Conservation (phyloP, 2,888 invertebrate genomes). For the Drosophila algonquin region DNA sequence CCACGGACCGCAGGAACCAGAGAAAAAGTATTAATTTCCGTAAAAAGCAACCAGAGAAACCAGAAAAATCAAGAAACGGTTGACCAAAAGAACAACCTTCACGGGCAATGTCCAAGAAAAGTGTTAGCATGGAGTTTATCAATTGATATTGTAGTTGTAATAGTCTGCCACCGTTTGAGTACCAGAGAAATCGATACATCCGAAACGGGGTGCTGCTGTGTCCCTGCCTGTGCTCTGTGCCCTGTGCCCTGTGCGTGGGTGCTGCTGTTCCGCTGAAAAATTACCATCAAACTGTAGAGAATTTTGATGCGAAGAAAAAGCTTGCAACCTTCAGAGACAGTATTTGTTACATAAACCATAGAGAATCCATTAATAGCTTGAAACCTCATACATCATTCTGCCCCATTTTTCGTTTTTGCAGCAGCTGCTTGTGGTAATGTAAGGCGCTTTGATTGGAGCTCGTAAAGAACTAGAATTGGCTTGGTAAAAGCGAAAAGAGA, state of each 20-base stretch:
- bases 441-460: conserved; percentile 53
- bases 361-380: conserved; percentile 29
- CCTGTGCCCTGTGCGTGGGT: not conserved
- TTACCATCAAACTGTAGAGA: not conserved
- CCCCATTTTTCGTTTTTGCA: conserved; percentile 39
- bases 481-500: conserved; percentile 8
- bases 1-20: conserved; percentile 47
- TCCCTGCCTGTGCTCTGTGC: not conserved
- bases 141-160: conserved; percentile 23
- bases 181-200: conserved; percentile 34
- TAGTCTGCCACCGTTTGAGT: conserved; percentile 26
- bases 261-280: conserved; percentile 25
- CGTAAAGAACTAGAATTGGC: conserved; percentile 23
- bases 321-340: conserved; percentile 8
- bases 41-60: conserved; percentile 32
- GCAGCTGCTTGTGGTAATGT: conserved; percentile 71
- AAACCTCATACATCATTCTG: not conserved
- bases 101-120: conserved; percentile 81
- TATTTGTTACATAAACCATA: conserved; percentile 38
- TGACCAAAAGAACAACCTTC: conserved; percentile 37
- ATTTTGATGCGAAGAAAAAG: not conserved
- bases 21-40: conserved; percentile 48
- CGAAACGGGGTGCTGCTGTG: conserved; percentile 32
- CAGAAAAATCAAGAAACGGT: conserved; percentile 31
- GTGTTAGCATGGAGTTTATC: conserved; percentile 76